Conservation (phyloP, 2,113 vertebrate species). For the Ivindomyrus marchei region DNA sequence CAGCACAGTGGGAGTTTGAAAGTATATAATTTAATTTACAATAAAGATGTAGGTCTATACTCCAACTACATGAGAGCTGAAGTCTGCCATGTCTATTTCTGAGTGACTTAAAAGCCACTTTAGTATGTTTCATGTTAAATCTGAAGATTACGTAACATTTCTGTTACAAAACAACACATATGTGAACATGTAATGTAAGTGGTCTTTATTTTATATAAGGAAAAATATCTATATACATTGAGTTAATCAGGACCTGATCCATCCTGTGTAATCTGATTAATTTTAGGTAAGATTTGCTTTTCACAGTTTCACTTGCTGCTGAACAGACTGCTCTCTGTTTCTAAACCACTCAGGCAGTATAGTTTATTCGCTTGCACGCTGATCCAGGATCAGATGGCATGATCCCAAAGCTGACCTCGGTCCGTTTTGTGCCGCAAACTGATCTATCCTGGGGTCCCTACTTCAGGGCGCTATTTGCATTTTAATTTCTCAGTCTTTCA, state of each 20-base stretch:
- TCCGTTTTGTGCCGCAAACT: not conserved
- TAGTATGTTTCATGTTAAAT: not conserved
- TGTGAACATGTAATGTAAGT: not conserved
- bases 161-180: not conserved
- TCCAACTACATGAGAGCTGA: not conserved
- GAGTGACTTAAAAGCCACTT: not conserved
- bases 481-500: not conserved
- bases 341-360: not conserved
- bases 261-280: not conserved
- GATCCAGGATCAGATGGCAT: not conserved
- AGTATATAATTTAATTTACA: not conserved
- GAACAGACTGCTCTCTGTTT: not conserved
- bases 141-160: not conserved
- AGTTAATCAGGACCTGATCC: not conserved
- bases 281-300: not conserved
- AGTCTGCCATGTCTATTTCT: not conserved
- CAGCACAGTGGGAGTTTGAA: not conserved
- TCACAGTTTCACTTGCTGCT: not conserved
- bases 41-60: not conserved
- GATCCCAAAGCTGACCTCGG: not conserved
- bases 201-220: not conserved
- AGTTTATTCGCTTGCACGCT: no score
- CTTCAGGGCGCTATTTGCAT: not conserved
- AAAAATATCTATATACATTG: not conserved
- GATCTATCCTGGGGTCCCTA: not conserved